Conservation (phyloP, 2,113 vertebrate species). For the Salvelinus alpinus region DNA sequence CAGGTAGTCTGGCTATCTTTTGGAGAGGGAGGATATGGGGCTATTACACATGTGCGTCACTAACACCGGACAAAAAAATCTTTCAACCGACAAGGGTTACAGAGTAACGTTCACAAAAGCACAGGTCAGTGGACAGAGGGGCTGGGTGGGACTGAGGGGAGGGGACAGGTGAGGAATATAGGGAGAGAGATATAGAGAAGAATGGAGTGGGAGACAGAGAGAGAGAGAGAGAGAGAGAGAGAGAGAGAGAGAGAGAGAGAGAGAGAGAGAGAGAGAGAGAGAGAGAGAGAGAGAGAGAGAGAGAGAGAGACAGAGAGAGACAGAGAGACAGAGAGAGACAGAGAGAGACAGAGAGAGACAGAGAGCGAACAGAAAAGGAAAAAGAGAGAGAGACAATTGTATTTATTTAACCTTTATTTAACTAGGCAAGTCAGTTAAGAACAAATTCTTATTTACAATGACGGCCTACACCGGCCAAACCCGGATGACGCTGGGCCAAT, state of each 20-base stretch:
- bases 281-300: neutral
- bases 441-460: too few relatives aligned
- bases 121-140: conserved; percentile 77
- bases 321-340: conserved; percentile 17
- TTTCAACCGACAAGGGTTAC: conserved; percentile 90
- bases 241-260: conserved; percentile 11
- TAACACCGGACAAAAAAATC: conserved; percentile 92
- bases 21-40: conserved; percentile 45
- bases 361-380: neutral
- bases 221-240: neutral
- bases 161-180: conserved; percentile 17
- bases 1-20: conserved; percentile 72
- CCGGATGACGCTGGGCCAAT: too few relatives aligned
- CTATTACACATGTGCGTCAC: conserved; percentile 90
- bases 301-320: neutral
- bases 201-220: neutral
- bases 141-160: conserved; percentile 34
- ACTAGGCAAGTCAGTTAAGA: too few relatives aligned
- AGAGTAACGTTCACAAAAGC: conserved; percentile 95
- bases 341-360: too few relatives aligned
- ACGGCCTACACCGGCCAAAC: too few relatives aligned
- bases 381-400: conserved; percentile 19
- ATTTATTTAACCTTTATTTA: too few relatives aligned
- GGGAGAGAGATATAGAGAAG: conserved; percentile 1
- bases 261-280: neutral